Percentiles rank a stretch among this genome's conserved stretches.
These are phyloP conservation scores for Hippasteria phrygiana DNA, from an alignment of 53 echinoderm and acorn worm genomes.

Conservation along the genomic window DNA sequence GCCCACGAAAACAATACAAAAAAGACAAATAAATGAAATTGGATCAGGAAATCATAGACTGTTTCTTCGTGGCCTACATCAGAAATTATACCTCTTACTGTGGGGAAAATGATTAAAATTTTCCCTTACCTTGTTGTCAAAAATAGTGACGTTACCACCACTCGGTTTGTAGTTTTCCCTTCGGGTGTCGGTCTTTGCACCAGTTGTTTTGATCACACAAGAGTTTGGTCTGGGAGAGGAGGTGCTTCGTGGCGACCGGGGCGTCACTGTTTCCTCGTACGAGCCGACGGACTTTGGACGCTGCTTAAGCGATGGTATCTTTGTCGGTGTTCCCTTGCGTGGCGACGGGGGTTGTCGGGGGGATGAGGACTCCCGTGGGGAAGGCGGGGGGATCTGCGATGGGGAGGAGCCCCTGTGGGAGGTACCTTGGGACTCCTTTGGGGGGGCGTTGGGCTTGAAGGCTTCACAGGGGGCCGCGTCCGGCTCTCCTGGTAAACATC, in stretches of 20 bases:
- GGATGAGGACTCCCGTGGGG: constrained; percentile 22
- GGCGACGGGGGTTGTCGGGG: constrained; percentile 24
- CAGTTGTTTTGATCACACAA: constrained; percentile 15
- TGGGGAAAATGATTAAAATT: not conserved
- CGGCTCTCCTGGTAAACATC: constrained; percentile 20
- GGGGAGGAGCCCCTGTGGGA: constrained; percentile 33
- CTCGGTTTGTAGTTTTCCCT: constrained; percentile 20
- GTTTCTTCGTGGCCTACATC: too few species aligned
- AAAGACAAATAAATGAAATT: too few species aligned
- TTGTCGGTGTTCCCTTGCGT: constrained; percentile 42
- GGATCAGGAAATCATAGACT: too few species aligned
- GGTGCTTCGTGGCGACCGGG: not conserved
- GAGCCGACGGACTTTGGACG: constrained; percentile 39
- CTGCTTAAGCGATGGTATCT: constrained; percentile 37
- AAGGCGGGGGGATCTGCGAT: not conserved
- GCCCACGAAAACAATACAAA: too few species aligned
- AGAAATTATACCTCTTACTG: too few species aligned
- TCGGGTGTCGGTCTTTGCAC: not conserved
- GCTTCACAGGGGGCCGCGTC: constrained; percentile 50
- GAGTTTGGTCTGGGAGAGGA: constrained; percentile 34
- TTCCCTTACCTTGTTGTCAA: not conserved
- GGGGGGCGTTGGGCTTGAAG: constrained; percentile 30
- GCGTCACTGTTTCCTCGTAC: constrained; percentile 20
- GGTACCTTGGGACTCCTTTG: constrained; percentile 8
- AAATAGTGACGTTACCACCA: constrained; percentile 22